These are phyloP conservation scores for Morinoia aosen DNA, from an alignment of 2,888 invertebrate species.

Conservation along the genomic window DNA sequence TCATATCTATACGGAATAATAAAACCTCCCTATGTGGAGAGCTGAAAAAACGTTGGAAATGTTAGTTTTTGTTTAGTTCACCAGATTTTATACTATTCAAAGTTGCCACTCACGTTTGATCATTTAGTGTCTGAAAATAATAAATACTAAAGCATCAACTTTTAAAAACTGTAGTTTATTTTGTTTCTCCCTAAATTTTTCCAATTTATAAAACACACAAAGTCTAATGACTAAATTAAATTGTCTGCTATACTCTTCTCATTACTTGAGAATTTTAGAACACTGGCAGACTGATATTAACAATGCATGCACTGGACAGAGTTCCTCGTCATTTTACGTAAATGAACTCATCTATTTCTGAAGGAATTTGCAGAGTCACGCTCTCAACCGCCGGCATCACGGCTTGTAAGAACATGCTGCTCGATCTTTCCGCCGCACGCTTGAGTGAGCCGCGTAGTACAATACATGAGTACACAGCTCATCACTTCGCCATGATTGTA, in stretches of 20 bases:
- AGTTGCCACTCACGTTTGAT: no score
- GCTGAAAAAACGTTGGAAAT: no score
- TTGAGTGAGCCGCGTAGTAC: not conserved
- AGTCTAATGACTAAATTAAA: not conserved
- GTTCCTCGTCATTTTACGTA: not conserved
- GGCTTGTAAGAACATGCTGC: not conserved
- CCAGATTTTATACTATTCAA: no score
- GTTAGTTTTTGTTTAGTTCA: no score
- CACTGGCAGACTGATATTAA: not conserved
- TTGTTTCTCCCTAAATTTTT: no score
- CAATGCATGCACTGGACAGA: not conserved
- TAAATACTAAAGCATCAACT: no score
- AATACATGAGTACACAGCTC: not conserved
- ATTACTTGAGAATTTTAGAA: not conserved
- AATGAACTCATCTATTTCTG: not conserved
- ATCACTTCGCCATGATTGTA: not conserved
- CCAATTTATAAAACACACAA: no score
- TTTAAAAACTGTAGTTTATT: no score
- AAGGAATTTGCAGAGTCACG: not conserved
- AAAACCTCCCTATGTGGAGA: no score
- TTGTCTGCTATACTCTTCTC: not conserved
- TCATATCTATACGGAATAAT: no score
- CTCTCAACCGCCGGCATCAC: not conserved
- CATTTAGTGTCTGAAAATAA: no score
- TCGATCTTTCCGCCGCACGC: not conserved